Evolutionary conservation across 2,797 vertebrate species (phyloP), one percentile per base, ranked within the genome.

Genomic region (Coregonus sp.): DNA sequence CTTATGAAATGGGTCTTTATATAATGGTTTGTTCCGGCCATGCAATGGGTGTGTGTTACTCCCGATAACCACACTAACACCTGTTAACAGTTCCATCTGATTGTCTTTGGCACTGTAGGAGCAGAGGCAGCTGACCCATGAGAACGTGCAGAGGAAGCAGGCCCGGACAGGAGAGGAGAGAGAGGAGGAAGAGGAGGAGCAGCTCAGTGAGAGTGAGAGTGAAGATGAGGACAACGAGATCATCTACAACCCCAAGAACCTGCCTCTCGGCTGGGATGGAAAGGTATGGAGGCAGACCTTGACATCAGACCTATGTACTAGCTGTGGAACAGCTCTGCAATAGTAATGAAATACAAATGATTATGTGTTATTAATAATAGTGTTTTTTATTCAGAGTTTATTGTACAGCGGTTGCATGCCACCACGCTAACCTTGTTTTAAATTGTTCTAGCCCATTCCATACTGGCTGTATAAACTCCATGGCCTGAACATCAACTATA

Each of bases 221-320:
- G 98, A 99, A 82, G 98, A 99, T 4, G 98, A 99, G 78, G 97
- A 99, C 86, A 99, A 99, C 0, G 98, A 99, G 88, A 99, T 99
- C 1, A 99, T 99, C 87, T 99, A 99, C 91, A 99, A 99, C 86
- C 98, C 98, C 85, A 99, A 99, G 90, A 99, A 99, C 86, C 91
- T 99, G 89, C 98, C 98, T 0, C 95, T 99, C 68, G 98, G 98
- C 74, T 99, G 98, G 98, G 98, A 99, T 2, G 97, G 98, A 87
- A 99, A 99, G 95, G 98, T 99, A 61, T 74, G 65, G 15, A 14
- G 7, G 3, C 37, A 15, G 11, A 4, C 3, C 14, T 33, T 37
- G 16, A 61, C 18, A 18, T 9, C 29, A 3, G 3, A 11, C 6
- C 16, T 33, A 5, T n/a, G 29, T 37, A 18, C 20, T 16, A 33